Evolutionary conservation across 2,888 invertebrate genomes (phyloP).

Genomic region (Zaprionus lineosus): DNA sequence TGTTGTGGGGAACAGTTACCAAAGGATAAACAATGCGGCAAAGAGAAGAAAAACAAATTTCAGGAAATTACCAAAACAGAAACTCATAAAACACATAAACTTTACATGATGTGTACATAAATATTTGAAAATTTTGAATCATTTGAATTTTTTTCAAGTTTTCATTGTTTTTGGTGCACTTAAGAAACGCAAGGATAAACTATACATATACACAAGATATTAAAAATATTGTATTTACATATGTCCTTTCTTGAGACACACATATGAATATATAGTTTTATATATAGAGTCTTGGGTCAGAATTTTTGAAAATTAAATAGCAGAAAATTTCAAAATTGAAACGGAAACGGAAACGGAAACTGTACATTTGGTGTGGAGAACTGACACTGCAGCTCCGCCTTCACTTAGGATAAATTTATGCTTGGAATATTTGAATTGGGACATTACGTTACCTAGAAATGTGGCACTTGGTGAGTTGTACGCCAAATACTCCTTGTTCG

Average conservation of each 20-base stretch:
- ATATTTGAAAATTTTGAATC: constrained; percentile 29
- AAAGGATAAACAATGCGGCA: constrained; percentile 62
- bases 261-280: not conserved
- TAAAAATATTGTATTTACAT: constrained; percentile 19
- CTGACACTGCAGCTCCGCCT: constrained; percentile 11
- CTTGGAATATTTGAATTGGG: not conserved
- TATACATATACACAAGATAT: constrained; percentile 18
- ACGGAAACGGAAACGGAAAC: constrained; percentile 23
- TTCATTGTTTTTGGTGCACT: constrained; percentile 37
- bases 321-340: constrained; percentile 20
- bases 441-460: constrained; percentile 88
- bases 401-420: not conserved
- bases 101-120: constrained; percentile 26
- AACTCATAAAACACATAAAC: constrained; percentile 42
- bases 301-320: constrained; percentile 32
- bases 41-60: constrained; percentile 68
- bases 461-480: constrained; percentile 96
- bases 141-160: constrained; percentile 12
- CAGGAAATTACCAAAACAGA: constrained; percentile 58
- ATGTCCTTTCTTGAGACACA: constrained; percentile 14
- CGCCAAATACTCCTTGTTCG: constrained; percentile 95
- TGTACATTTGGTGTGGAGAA: constrained; percentile 39
- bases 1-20: constrained; percentile 65
- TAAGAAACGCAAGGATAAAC: constrained; percentile 40
- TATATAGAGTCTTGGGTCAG: constrained; percentile 18